Percentiles rank a stretch among this genome's conserved stretches.
phyloP scores from a whole-genome alignment of 1,140 invertebrate species.

The Chironomus tepperi region DNA sequence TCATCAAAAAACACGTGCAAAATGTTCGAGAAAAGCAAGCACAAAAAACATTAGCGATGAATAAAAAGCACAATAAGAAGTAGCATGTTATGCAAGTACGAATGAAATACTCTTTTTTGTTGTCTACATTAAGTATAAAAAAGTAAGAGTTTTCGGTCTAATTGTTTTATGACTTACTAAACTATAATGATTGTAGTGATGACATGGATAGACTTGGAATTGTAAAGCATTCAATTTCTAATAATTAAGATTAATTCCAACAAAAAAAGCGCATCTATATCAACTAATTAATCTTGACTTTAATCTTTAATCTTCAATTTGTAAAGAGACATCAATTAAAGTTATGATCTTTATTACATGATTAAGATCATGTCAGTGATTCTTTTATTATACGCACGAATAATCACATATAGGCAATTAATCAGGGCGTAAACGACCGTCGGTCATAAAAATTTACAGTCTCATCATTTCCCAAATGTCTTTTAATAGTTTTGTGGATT shows the following conservation, averaged over 20 bases:
- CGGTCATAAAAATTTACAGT: not conserved
- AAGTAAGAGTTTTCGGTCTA: not conserved
- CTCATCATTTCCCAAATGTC: not conserved
- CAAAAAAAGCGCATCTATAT: no score
- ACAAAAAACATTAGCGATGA: not conserved
- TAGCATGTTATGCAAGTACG: not conserved
- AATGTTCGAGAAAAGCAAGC: no score
- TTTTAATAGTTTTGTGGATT: not conserved
- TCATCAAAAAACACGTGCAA: no score
- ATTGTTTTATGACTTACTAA: conserved; percentile 11
- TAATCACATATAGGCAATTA: not conserved
- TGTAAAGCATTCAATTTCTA: no score
- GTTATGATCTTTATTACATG: not conserved
- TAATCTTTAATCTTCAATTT: no score
- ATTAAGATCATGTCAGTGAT: not conserved
- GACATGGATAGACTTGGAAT: no score
- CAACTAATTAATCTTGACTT: no score
- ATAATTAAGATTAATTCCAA: no score
- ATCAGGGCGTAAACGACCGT: not conserved
- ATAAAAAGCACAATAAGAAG: not conserved
- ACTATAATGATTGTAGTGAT: not conserved
- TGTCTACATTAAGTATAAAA: not conserved
- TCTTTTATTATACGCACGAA: not conserved
- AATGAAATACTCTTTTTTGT: not conserved
- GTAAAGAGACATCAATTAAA: no score